Evolutionary conservation across 2,113 vertebrate genomes (phyloP), one percentile per base, ranked within the genome.

Genomic region (Odontesthes bonariensis): DNA sequence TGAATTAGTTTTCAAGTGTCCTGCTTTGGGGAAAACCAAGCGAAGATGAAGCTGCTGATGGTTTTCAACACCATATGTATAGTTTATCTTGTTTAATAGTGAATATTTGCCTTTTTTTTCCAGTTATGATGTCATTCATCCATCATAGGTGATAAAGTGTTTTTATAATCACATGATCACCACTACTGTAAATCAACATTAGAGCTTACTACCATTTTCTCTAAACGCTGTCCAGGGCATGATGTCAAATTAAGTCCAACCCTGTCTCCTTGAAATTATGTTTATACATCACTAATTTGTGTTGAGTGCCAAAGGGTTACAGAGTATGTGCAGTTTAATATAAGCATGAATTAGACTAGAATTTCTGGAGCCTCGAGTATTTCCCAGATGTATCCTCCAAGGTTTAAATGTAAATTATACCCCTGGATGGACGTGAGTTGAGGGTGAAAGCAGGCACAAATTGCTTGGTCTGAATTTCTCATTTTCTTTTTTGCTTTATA

Each of bases 391-490:
- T 74, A 65, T 74, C 70, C 47, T 60, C 46, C 35, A 83, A 65
- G 80, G 72, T 79, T 86, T 61, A 88, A 88, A 85, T 80, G 54
- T 75, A 87, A 87, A 87, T 88, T 79, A 88, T 22, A 61, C 82
- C 82, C 80, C 60, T 76, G 84, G 73, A 79, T 86, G 81, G 77
- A 77, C 76, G 71, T 78, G 67, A 89, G 79, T 66, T 78, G 65
- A 84, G 75, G 78, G 82, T 82, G 81, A 88, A 83, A 80, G 40
- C 53, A 55, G 55, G 59, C 46, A 79, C 65, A 76, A 49, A 83
- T 73, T 76, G 47, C 65, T 75, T 14, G 59, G 32, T 71, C 69
- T 49, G 61, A 72, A 31, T 32, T 62, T 44, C 13, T 49, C 46
- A 44, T 61, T 14, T 60, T 75, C 56, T 71, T 0, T n/a, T 33